Evolutionary conservation across 2,113 vertebrate genomes (phyloP).

Genomic region (Dunckerocampus dactyliophorus): DNA sequence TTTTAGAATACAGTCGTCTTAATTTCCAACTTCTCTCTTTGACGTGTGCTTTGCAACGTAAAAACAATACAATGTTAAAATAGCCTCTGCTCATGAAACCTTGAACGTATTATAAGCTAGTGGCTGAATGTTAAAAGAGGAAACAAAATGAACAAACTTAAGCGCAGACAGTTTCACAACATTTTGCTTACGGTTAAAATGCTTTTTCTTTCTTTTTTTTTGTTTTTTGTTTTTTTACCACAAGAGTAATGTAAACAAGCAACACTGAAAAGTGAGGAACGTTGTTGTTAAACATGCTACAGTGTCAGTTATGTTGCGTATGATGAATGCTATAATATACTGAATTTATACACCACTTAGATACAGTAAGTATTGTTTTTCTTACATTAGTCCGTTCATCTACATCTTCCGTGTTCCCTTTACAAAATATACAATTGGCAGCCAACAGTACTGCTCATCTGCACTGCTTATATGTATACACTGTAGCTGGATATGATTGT

Average conservation of each 20-base stretch:
- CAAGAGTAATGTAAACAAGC: constrained; percentile 42
- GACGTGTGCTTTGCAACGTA: constrained; percentile 14
- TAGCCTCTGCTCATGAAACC: not conserved
- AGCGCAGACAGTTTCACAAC: constrained; percentile 20
- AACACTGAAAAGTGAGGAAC: constrained; percentile 20
- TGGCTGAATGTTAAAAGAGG: not conserved
- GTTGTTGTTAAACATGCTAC: constrained; percentile 1
- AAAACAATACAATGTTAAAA: not conserved
- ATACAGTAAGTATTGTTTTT: constrained; percentile 16
- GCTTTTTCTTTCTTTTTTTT: too few relatives aligned
- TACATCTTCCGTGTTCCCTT: constrained; percentile 11
- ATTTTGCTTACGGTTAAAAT: constrained; percentile 23
- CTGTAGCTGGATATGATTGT: constrained; percentile 11
- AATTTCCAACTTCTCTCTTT: constrained; percentile 14
- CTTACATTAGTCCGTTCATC: constrained; percentile 13
- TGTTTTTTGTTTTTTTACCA: too few relatives aligned
- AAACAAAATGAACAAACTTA: constrained; percentile 14
- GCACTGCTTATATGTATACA: constrained; percentile 27
- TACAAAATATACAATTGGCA: constrained; percentile 18
- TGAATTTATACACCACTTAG: constrained; percentile 10
- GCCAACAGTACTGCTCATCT: constrained; percentile 18
- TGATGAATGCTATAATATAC: not conserved
- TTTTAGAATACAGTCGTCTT: not conserved
- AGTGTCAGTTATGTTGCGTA: not conserved
- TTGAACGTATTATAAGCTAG: not conserved